Evolutionary conservation across 2,888 invertebrate species (phyloP).

Genomic region (Microdon myrmicae): DNA sequence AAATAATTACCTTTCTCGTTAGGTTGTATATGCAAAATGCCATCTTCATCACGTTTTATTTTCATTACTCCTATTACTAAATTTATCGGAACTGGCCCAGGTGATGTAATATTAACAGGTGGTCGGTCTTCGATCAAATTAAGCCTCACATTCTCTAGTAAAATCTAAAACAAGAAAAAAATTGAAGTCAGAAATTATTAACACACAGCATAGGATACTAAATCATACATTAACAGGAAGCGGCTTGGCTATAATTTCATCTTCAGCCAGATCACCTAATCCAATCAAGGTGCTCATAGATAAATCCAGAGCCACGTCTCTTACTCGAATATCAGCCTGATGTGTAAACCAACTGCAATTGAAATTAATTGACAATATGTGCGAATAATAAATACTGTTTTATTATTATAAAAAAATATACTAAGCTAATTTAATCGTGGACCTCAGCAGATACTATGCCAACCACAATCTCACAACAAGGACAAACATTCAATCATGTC

Average conservation of each 20-base stretch:
- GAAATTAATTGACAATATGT: conserved; percentile 11
- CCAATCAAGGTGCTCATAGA: conserved; percentile 86
- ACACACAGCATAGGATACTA: neutral
- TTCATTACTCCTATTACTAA: conserved; percentile 77
- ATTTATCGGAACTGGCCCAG: conserved; percentile 83
- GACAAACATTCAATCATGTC: too few relatives aligned
- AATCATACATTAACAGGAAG: conserved; percentile 80
- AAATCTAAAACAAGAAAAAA: conserved; percentile 68
- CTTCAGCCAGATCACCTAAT: conserved; percentile 85
- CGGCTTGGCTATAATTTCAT: conserved; percentile 83
- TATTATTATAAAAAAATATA: neutral
- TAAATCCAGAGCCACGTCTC: conserved; percentile 75
- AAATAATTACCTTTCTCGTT: conserved; percentile 54
- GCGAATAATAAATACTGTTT: neutral
- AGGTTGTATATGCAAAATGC: conserved; percentile 79
- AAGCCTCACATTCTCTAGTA: conserved; percentile 79
- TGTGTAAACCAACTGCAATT: conserved; percentile 65
- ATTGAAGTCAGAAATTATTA: neutral
- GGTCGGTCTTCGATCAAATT: conserved; percentile 86
- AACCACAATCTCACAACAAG: too few relatives aligned
- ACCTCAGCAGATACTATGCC: too few relatives aligned
- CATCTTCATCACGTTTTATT: conserved; percentile 77
- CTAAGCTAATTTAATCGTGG: too few relatives aligned
- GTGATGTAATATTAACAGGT: conserved; percentile 81
- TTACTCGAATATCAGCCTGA: conserved; percentile 73